Evolutionary conservation across 2,888 invertebrate species (phyloP), one percentile per base, ranked within the genome.

Genomic region (Nemapogon koenigi): DNA sequence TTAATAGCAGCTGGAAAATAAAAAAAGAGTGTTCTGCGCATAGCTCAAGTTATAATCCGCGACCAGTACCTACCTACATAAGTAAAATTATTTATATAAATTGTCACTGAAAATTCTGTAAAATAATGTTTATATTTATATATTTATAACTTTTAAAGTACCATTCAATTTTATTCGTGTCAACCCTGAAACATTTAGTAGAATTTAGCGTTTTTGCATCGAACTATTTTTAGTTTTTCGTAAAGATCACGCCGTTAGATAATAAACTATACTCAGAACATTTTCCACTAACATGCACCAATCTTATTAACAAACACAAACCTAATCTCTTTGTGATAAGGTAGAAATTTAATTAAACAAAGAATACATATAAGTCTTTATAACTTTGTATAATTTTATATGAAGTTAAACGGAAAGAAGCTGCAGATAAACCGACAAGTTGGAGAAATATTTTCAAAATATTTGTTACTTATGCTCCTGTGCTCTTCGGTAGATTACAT

Each of bases 371-470:
- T 14, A 16, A 38, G 3, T 13, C 3, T 14, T 19, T 30, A 6
- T 19, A 11, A n/a, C 10, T 8, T 3, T 13, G 25, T 13, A 39
- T 18, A 41, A 46, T 51, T 60, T 62, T 60, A 71, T 67, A 64
- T 59, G 55, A 66, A 69, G 57, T 64, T 67, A 68, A 76, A 71
- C 72, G 71, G 71, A 67, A 73, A 75, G 72, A 57, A 72, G 72
- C 73, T 69, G 73, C 65, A 67, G 75, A 75, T 76, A 71, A 75
- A 75, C 65, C 67, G 69, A 69, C 72, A 72, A 73, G 72, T 75
- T 69, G 65, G 64, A 72, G 75, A 78, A 76, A 78, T 75, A 76
- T 76, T 78, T 75, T 66, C 71, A 71, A 76, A 78, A 78, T 76
- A 78, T 78, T 78, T 76, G 71, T 76, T 60, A 30, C 33, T 8